Evolutionary conservation across 2,888 invertebrate species (phyloP).

Genomic region (Allolobophora icterica): DNA sequence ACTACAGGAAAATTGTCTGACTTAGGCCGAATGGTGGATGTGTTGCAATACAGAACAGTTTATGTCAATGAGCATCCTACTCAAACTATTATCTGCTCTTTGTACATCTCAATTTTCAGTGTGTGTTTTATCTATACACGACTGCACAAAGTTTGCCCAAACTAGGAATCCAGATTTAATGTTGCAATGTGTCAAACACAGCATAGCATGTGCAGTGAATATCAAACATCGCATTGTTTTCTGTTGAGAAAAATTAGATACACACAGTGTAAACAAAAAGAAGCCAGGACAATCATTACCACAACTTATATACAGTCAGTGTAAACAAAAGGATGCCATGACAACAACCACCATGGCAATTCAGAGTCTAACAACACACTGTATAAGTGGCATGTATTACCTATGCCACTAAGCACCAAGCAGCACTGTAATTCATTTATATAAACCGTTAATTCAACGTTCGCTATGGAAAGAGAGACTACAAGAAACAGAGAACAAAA

Average conservation of each 20-base stretch:
- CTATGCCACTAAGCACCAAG: not conserved
- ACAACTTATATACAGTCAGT: not conserved
- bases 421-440: not conserved
- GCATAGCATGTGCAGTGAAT: not conserved
- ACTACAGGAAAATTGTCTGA: not conserved
- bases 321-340: too few relatives aligned
- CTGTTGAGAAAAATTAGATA: not conserved
- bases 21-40: not conserved
- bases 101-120: not conserved
- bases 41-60: not conserved
- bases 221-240: not conserved
- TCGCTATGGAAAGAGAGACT: not conserved
- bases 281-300: not conserved
- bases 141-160: not conserved
- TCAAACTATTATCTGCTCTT: slow-evolving; percentile 3
- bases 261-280: not conserved
- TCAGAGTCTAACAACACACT: not conserved
- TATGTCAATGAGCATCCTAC: not conserved
- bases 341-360: too few relatives aligned
- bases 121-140: not conserved
- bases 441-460: not conserved
- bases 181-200: not conserved
- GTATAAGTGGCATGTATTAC: not conserved
- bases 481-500: slow-evolving; percentile 1
- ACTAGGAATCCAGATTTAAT: not conserved